These are phyloP conservation scores for Thera obeliscata DNA, from an alignment of 2,888 invertebrate species.

Conservation along the genomic window DNA sequence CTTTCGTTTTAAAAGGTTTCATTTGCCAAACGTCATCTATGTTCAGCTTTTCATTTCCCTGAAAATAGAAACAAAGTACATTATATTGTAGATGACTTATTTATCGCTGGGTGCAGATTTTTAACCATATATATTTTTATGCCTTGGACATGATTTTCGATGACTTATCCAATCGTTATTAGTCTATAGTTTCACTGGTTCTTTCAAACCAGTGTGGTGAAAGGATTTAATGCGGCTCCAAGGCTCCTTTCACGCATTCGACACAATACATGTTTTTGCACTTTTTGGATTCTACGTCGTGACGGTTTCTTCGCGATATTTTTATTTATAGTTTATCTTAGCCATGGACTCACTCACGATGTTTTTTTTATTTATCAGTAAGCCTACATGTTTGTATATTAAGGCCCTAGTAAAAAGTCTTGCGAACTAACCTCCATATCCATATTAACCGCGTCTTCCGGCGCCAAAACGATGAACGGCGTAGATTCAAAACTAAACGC, in stretches of 20 bases:
- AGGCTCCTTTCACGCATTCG: too few relatives aligned
- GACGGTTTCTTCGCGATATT: too few relatives aligned
- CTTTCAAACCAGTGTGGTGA: too few relatives aligned
- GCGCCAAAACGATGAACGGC: constrained; percentile 82
- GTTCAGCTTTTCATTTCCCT: constrained; percentile 82
- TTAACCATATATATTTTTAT: neutral
- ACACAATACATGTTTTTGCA: neutral
- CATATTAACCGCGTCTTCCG: constrained; percentile 84
- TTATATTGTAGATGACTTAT: neutral
- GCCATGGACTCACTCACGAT: neutral
- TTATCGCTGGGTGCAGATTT: neutral
- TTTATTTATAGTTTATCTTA: neutral
- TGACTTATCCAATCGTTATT: too few relatives aligned
- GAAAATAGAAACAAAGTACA: constrained; percentile 39
- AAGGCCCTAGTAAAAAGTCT: neutral
- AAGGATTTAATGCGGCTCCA: too few relatives aligned
- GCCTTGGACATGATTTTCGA: too few relatives aligned
- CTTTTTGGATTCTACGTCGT: neutral
- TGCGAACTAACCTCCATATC: constrained; percentile 43
- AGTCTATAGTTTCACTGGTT: too few relatives aligned
- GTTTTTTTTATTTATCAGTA: neutral
- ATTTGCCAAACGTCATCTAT: constrained; percentile 88
- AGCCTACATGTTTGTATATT: too few relatives aligned
- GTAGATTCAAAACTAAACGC: constrained; percentile 86
- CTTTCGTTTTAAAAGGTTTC: constrained; percentile 83